Base-by-base conservation (phyloP, 2,113 vertebrate species). In the Notothenia rossii region DNA sequence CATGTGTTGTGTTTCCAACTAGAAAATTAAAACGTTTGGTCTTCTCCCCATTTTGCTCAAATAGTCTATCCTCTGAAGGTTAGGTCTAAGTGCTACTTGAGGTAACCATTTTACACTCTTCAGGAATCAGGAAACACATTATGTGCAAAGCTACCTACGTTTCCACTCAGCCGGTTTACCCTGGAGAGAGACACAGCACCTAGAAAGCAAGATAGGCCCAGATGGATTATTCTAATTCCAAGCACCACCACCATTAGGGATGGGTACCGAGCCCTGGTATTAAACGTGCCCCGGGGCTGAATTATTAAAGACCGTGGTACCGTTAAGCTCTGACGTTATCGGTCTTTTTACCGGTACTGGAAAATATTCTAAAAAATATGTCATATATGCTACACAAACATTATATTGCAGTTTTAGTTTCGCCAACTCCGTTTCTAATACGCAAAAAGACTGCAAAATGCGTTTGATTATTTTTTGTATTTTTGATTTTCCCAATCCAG, bases 211-310 rank as follows among this genome's bases (percentile, higher is more conserved):
- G 72, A 64, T 75, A 45, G 79, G 46, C 79, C 84, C 77, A 54
- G 73, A 86, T 83, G 72, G 84, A 90, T 91, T 90, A 88, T 84
- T 87, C 77, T 7, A 91, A 94, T 92, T 91, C 84, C 75, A 72
- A 79, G 82, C 88, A 86, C 81, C 90, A 91, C 4, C 88, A 79
- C 72, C 82, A 36, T 78, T 29, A 29, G 29, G 29, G 3, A 29
- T 29, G 29, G 29, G 3, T 29, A 29, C 29, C 29, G 29, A 29
- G 29, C 29, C 29, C 29, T 0, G 29, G 29, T 29, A 29, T 4
- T 29, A 29, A 29, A 4, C 29, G 29, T 3, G 29, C 29, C 29
- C 29, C 29, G 29, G 25, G 29, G 29, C 29, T 29, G 29, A 29
- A 29, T 4, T 29, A 29, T 29, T 29, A 29, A 29, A 29, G 29